These are phyloP conservation scores for Pollenia griseotomentosa DNA, from an alignment of 2,888 invertebrate species.

Conservation along the genomic window DNA sequence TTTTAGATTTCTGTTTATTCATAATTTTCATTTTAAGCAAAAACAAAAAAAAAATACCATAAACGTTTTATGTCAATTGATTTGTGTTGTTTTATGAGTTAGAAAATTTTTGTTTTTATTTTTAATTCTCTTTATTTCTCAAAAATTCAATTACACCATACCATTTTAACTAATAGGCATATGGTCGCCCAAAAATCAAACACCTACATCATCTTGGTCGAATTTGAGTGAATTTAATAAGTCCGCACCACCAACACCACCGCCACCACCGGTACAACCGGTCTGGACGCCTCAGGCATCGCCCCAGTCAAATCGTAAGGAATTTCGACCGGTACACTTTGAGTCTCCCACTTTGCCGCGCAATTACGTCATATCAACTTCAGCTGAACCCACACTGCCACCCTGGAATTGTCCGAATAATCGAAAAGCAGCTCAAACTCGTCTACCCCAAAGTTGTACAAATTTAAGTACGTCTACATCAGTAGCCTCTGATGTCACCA, in stretches of 20 bases:
- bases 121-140: conserved; percentile 12
- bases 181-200: conserved; percentile 83
- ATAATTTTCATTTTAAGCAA: conserved; percentile 28
- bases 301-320: conserved; percentile 89
- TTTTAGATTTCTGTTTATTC: conserved; percentile 29
- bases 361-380: conserved; percentile 79
- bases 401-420: conserved; percentile 72
- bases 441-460: conserved; percentile 75
- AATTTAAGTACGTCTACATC: conserved; percentile 76
- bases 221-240: conserved; percentile 67
- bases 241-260: conserved; percentile 79
- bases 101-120: conserved; percentile 37
- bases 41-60: conserved; percentile 10
- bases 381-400: conserved; percentile 73
- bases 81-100: conserved; percentile 53
- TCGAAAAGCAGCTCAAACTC: conserved; percentile 44
- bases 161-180: conserved; percentile 77
- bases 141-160: conserved; percentile 37
- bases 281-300: conserved; percentile 93
- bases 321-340: conserved; percentile 91
- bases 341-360: conserved; percentile 88
- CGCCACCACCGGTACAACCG: conserved; percentile 85
- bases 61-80: conserved; percentile 54
- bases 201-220: conserved; percentile 79
- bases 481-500: conserved; percentile 75